Conservation (phyloP, 2,888 invertebrate species). For the Hymenopus coronatus region DNA sequence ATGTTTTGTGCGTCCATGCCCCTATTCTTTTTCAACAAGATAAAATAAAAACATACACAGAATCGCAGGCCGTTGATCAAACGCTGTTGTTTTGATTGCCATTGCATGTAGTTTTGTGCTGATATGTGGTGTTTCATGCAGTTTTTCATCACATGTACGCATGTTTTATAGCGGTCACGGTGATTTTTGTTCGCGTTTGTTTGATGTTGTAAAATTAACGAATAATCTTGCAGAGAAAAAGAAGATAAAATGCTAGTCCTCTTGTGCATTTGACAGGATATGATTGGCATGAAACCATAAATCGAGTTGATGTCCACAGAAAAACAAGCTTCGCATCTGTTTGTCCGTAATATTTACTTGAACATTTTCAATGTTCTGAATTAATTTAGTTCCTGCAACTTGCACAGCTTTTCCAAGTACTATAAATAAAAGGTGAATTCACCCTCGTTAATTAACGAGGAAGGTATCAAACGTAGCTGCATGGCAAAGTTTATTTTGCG, state of each 20-base stretch:
- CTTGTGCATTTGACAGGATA: not conserved
- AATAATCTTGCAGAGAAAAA: not conserved
- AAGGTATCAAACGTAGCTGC: too few relatives aligned
- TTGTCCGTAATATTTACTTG: not conserved
- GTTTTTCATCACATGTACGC: not conserved
- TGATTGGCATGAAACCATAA: not conserved
- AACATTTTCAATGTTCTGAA: too few relatives aligned
- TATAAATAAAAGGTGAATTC: too few relatives aligned
- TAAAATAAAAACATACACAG: constrained; percentile 3
- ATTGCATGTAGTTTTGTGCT: not conserved
- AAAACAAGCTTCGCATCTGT: not conserved
- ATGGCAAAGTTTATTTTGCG: too few relatives aligned
- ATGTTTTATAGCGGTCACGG: not conserved
- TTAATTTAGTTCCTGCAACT: too few relatives aligned
- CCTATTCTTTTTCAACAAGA: constrained; percentile 9
- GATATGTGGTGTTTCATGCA: not conserved
- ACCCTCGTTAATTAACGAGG: too few relatives aligned
- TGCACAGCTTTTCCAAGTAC: too few relatives aligned
- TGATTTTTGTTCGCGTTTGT: not conserved
- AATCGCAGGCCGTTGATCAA: constrained; percentile 10
- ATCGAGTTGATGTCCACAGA: not conserved
- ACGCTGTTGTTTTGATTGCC: constrained; percentile 4
- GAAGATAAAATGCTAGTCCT: not conserved
- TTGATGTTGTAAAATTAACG: not conserved
- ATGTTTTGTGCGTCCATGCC: not conserved